Percentiles rank a stretch among this genome's conserved stretches.
phyloP scores from a whole-genome alignment of 2,797 vertebrate genomes.

The Rhyacichthys aspro region DNA sequence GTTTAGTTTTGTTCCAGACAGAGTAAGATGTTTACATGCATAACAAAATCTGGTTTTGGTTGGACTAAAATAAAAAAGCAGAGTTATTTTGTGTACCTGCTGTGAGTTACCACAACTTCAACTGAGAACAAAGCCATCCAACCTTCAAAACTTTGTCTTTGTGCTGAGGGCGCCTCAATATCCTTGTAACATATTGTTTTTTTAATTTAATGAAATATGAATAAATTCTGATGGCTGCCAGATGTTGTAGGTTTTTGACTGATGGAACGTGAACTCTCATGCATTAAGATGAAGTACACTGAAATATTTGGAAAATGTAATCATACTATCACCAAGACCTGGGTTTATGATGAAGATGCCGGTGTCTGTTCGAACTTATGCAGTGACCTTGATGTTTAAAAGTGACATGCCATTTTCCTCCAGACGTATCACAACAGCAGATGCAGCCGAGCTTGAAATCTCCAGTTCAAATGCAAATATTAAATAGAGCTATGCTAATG shows the following conservation, averaged over 20 bases:
- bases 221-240: background rate
- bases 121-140: too few relatives aligned
- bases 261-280: slow-evolving; percentile 4
- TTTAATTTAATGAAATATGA: too few relatives aligned
- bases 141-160: background rate
- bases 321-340: background rate
- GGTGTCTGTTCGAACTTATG: background rate
- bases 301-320: slow-evolving; percentile 10
- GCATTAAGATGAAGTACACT: slow-evolving; percentile 15
- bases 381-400: slow-evolving; percentile 30
- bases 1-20: too few relatives aligned
- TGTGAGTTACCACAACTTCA: too few relatives aligned
- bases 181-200: background rate
- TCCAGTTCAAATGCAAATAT: slow-evolving; percentile 53
- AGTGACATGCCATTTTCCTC: slow-evolving; percentile 14
- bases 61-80: too few relatives aligned
- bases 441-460: slow-evolving; percentile 30
- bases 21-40: too few relatives aligned
- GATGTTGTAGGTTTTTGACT: slow-evolving; percentile 1
- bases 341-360: background rate
- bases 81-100: too few relatives aligned
- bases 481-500: slow-evolving; percentile 50
- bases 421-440: slow-evolving; percentile 29
- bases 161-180: background rate
- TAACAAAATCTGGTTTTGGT: too few relatives aligned